Evolutionary conservation across 37 sponge, comb jelly and placozoan genomes (phyloP).

Genomic region (Chondrosia reniformis): DNA sequence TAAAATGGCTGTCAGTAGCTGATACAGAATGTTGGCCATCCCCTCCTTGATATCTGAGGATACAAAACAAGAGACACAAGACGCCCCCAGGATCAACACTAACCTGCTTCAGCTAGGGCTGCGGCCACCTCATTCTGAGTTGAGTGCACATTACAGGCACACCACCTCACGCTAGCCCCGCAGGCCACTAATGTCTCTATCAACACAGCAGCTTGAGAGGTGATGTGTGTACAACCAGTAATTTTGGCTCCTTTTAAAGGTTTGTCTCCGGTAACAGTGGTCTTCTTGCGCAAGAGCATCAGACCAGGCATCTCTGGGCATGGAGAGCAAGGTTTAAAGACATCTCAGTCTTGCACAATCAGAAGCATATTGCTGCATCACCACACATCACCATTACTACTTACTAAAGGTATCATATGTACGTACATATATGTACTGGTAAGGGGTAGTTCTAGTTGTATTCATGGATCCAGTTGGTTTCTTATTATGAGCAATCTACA

Average conservation of each 20-base stretch:
- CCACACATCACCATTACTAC: no score
- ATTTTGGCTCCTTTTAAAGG: conserved; percentile 72
- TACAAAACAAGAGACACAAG: background rate
- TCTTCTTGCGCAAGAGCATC: conserved; percentile 73
- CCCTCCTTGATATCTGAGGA: background rate
- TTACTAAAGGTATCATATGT: no score
- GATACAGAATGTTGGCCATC: background rate
- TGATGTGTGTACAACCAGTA: conserved; percentile 65
- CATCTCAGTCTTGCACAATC: no score
- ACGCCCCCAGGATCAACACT: background rate
- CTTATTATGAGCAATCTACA: no score
- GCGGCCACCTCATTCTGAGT: conserved; percentile 86
- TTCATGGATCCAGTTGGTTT: no score
- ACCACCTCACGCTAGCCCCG: conserved; percentile 78
- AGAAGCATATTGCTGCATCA: no score
- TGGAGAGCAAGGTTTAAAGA: no score
- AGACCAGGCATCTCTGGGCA: conserved; percentile 83
- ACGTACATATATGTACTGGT: no score
- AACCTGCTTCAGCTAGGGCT: conserved; percentile 76
- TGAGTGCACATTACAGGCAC: conserved; percentile 85
- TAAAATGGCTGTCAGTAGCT: no score
- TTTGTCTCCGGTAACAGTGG: conserved; percentile 45
- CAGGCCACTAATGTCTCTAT: conserved; percentile 82
- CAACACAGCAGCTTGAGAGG: conserved; percentile 73
- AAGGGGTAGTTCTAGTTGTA: no score